Percentiles rank a stretch among this genome's conserved stretches.
phyloP scores from a whole-genome alignment of 2,113 vertebrate genomes.

The Taxidea taxus region DNA sequence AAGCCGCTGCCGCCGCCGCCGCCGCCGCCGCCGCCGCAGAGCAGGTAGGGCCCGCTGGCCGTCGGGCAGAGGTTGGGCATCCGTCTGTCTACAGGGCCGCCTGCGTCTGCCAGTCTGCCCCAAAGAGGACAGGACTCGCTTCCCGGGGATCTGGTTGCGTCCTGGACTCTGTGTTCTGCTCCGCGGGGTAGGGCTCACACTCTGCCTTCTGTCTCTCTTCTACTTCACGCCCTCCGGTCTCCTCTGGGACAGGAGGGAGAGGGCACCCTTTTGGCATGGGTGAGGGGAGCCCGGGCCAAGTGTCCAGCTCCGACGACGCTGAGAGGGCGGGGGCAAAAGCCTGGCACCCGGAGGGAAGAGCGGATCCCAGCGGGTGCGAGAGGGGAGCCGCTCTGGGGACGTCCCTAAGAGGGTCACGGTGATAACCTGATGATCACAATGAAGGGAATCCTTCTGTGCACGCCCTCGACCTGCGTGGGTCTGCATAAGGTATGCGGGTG shows the following conservation, averaged over 20 bases:
- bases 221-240: background rate
- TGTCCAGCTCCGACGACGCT: background rate
- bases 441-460: background rate
- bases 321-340: background rate
- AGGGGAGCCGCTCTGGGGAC: background rate
- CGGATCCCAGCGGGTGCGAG: background rate
- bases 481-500: background rate
- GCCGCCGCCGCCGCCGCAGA: slow-evolving; percentile 86
- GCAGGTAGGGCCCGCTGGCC: slow-evolving; percentile 86
- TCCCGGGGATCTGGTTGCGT: background rate
- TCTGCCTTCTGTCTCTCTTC: background rate
- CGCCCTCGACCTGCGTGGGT: background rate
- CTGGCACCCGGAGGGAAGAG: background rate
- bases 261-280: background rate
- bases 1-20: slow-evolving; percentile 78
- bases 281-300: background rate
- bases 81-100: background rate
- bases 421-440: accelerated
- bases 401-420: accelerated
- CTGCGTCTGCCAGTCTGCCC: background rate
- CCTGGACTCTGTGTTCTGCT: background rate
- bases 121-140: background rate
- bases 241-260: background rate
- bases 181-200: background rate
- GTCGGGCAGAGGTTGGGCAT: background rate